Percentiles rank a stretch among this genome's conserved stretches.
These are phyloP conservation scores for Hetaerina americana DNA, from an alignment of 1,140 invertebrate genomes.

Conservation along the genomic window DNA sequence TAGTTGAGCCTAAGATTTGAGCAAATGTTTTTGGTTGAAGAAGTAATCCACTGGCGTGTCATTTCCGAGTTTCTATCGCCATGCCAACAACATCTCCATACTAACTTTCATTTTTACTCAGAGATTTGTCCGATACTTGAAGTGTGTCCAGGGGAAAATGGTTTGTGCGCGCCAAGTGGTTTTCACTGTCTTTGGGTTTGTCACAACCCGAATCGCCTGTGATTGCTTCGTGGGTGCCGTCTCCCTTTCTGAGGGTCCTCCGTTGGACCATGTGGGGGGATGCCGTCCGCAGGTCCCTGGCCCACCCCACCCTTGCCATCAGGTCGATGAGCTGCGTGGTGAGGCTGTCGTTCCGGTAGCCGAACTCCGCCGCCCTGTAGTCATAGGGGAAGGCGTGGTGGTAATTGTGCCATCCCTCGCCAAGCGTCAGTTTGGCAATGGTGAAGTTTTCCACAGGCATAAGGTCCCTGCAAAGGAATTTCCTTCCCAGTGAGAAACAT, in stretches of 20 bases:
- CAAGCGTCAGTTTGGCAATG: conserved; percentile 29
- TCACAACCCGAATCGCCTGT: too few relatives aligned
- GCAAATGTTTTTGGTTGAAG: too few relatives aligned
- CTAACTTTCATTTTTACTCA: too few relatives aligned
- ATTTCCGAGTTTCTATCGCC: too few relatives aligned
- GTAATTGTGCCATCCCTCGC: conserved; percentile 75
- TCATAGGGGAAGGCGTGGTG: conserved; percentile 87
- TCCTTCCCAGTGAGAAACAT: too few relatives aligned
- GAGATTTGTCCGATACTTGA: too few relatives aligned
- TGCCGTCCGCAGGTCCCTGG: conserved; percentile 51
- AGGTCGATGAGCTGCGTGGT: conserved; percentile 71
- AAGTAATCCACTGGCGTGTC: too few relatives aligned
- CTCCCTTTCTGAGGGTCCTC: conserved; percentile 22
- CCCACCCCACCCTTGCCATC: conserved; percentile 58
- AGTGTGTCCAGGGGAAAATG: too few relatives aligned
- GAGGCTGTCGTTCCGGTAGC: conserved; percentile 54
- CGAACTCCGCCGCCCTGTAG: conserved; percentile 62
- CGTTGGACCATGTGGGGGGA: conserved; percentile 36
- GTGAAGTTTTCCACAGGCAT: conserved; percentile 38
- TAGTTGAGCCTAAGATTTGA: too few relatives aligned
- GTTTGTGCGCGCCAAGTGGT: too few relatives aligned
- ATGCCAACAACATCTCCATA: too few relatives aligned
- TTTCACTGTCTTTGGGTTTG: too few relatives aligned
- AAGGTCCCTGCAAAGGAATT: conserved; percentile 27
- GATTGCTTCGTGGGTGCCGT: conserved; percentile 16